Evolutionary conservation across 2,113 vertebrate species (phyloP), one percentile per base, ranked within the genome.

Genomic region (Lepus timidus): DNA sequence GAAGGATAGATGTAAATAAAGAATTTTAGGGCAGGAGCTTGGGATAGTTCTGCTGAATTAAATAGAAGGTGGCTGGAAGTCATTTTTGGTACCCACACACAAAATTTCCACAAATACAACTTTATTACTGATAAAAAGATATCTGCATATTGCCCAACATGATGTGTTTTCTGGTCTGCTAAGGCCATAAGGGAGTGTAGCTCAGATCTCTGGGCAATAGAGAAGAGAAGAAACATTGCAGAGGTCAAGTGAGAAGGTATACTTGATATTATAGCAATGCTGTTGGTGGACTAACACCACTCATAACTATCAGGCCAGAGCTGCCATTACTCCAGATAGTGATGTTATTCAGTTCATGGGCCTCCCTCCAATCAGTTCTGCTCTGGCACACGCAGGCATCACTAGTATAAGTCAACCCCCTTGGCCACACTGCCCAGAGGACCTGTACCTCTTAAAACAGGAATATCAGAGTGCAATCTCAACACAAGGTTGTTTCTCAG

Each of bases 161-260:
- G 33, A 13, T 78, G 19, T 36, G 12, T 27, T 25, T 89, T 31
- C 17, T 27, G 7, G 3, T 64, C 62, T 78, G 29, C 13, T 91
- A 74, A 85, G 44, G 22, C 39, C 23, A 23, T 20, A 22, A 49
- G 23, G 71, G 44, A 49, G 61, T 22, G 12, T 87, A 17, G 49
- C 17, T 88, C 20, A 27, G 25, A 27, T 67, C 61, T 93, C 33
- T 76, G 36, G 33, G 27, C 33, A 58, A 52, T 75, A 17, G 4
- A 75, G 17, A 80, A 44, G 19, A 22, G 86, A 83, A 31, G 25
- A 93, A 93, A 13, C 58, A 70, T 81, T 90, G 51, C 25, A 83
- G 29, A 90, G 64, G 31, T 31, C 25, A 82, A 78, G 22, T 52
- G 22, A 88, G 39, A 4, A 70, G n/a, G 78, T 23, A 36, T 44